These are phyloP conservation scores for Sinocyclocheilus anophthalmus DNA, from an alignment of 2,113 vertebrate species.

Conservation along the genomic window DNA sequence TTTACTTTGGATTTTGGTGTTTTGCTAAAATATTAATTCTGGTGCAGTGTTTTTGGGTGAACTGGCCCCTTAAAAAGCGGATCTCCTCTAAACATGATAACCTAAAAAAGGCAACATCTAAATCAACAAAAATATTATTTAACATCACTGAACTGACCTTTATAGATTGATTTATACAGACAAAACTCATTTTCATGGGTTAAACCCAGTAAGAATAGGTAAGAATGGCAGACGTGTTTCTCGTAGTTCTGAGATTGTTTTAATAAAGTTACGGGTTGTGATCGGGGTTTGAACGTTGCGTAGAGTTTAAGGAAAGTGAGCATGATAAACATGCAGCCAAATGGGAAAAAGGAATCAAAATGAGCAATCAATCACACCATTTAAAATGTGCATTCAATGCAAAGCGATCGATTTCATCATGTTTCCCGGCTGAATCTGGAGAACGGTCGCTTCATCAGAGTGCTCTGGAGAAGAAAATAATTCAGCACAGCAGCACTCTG, in stretches of 20 bases:
- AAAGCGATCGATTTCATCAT: background rate
- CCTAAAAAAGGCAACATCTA: too few species aligned
- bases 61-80: too few species aligned
- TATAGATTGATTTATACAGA: too few species aligned
- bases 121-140: too few species aligned
- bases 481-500: slow-evolving; percentile 58
- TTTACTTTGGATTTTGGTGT: too few species aligned
- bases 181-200: background rate
- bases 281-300: background rate
- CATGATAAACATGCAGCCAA: background rate
- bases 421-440: background rate
- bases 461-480: slow-evolving; percentile 54
- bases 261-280: too few species aligned
- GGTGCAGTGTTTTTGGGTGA: too few species aligned
- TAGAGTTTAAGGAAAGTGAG: background rate
- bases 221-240: background rate
- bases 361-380: background rate
- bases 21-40: too few species aligned
- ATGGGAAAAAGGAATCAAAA: background rate
- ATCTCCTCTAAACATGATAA: too few species aligned
- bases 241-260: background rate
- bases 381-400: background rate
- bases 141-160: too few species aligned
- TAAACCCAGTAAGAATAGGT: background rate
- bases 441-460: slow-evolving; percentile 62